These are phyloP conservation scores for Buathra laborator DNA, from an alignment of 2,888 invertebrate genomes.

Conservation along the genomic window DNA sequence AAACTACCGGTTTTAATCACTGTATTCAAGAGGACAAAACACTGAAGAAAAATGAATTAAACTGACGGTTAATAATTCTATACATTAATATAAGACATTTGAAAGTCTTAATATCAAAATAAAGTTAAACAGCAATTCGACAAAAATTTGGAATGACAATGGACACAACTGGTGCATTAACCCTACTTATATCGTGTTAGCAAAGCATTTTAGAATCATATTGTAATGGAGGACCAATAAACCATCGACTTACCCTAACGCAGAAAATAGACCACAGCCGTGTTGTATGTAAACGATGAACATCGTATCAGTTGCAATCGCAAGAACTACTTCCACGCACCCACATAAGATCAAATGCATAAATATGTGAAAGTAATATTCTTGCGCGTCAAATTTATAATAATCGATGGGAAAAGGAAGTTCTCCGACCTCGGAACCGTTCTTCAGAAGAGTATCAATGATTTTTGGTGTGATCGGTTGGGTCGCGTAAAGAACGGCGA, in stretches of 20 bases:
- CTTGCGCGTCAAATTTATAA: constrained; percentile 39
- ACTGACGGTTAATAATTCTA: background rate
- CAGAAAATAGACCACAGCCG: constrained; percentile 29
- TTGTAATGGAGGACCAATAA: too few species aligned
- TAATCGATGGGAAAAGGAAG: constrained; percentile 57
- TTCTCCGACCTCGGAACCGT: constrained; percentile 42
- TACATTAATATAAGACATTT: too few species aligned
- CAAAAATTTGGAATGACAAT: too few species aligned
- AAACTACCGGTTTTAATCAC: background rate
- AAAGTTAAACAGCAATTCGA: background rate
- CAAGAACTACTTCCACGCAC: background rate
- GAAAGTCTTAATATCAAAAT: background rate
- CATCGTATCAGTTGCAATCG: background rate
- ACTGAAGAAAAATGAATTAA: background rate
- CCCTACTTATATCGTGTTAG: too few species aligned
- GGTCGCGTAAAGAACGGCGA: constrained; percentile 21
- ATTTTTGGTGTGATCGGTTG: constrained; percentile 54
- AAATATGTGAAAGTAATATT: constrained; percentile 53
- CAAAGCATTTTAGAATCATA: too few species aligned
- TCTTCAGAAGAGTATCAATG: constrained; percentile 47
- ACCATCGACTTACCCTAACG: constrained; percentile 17
- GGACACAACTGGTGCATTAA: too few species aligned
- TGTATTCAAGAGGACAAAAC: background rate
- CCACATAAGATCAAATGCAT: constrained; percentile 12
- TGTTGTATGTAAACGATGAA: constrained; percentile 26